Conservation (phyloP, 2,888 invertebrate genomes). For the Crematogaster levior region DNA sequence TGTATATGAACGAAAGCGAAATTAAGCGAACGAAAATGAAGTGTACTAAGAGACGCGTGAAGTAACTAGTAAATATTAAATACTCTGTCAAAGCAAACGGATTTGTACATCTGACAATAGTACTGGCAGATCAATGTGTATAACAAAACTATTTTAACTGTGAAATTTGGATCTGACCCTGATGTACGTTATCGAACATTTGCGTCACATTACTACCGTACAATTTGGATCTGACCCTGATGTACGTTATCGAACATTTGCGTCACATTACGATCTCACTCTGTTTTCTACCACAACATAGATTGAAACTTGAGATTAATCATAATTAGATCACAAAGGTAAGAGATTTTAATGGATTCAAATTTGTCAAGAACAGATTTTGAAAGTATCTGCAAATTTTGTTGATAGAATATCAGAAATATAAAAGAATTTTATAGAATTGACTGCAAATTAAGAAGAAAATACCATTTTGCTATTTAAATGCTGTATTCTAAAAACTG, state of each 20-base stretch:
- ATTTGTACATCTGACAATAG: constrained; percentile 65
- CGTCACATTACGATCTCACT: constrained; percentile 31
- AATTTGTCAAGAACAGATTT: not conserved
- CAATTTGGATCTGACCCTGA: constrained; percentile 62
- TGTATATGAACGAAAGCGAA: no score
- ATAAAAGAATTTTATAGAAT: no score
- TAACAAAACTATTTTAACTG: constrained; percentile 77
- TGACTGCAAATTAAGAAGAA: no score
- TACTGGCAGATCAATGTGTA: constrained; percentile 69
- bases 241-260: constrained; percentile 58
- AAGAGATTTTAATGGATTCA: not conserved
- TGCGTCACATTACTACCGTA: no score
- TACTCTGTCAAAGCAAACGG: not conserved
- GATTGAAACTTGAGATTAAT: not conserved
- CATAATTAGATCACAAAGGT: constrained; percentile 58
- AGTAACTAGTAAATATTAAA: not conserved
- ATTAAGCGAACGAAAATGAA: no score
- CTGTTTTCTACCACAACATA: constrained; percentile 24
- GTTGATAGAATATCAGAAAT: no score
- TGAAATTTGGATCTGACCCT: no score
- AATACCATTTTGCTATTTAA: no score
- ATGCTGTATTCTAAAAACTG: no score
- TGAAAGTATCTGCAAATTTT: not conserved
- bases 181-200: no score
- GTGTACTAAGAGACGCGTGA: not conserved